Evolutionary conservation across 2,113 vertebrate species (phyloP), one percentile per base, ranked within the genome.

Genomic region (Phrynosoma blainvillii): DNA sequence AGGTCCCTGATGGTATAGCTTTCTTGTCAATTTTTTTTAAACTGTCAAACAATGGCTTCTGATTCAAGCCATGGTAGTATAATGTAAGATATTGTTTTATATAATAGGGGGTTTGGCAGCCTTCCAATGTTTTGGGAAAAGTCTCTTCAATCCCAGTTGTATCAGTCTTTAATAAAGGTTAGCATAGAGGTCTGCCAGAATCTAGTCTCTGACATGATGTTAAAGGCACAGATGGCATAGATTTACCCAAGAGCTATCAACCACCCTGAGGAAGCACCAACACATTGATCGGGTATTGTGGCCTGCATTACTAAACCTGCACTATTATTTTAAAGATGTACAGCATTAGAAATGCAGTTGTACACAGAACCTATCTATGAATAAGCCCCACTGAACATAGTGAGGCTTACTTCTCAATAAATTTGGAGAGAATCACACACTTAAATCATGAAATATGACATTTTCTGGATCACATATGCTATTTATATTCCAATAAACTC

Each of bases 151-250:
- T 84, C 62, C 74, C 32, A 79, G 21, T 79, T 79, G 27, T 73
- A 79, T 47, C 27, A n/a, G 59, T 32, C 66, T 84, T 52, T 79
- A 32, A 12, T 73, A 79, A 66, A 88, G 66, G 12, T 84, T 71
- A 62, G 32, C 21, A 70, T 27, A 79, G 52, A 88, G 66, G 30
- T 47, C 68, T 47, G 36, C 65, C 65, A 84, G 76, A 84, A 84
- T 42, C 73, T 78, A n/a, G 12, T 25, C 32, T 79, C 30, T 88
- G 66, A 84, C 82, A 47, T 84, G 25, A 40, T 84, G 75, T 59
- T 88, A 52, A 23, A 32, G 32, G 66, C 56, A 62, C 52, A 80
- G 77, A 54, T 88, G 87, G 65, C 52, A 59, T 13, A 78, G 62
- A 71, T 21, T 13, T 79, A 23, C 52, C 30, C 25, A 54, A 42